These are phyloP conservation scores for Molorchus minor DNA, from an alignment of 2,888 invertebrate genomes.

Conservation along the genomic window DNA sequence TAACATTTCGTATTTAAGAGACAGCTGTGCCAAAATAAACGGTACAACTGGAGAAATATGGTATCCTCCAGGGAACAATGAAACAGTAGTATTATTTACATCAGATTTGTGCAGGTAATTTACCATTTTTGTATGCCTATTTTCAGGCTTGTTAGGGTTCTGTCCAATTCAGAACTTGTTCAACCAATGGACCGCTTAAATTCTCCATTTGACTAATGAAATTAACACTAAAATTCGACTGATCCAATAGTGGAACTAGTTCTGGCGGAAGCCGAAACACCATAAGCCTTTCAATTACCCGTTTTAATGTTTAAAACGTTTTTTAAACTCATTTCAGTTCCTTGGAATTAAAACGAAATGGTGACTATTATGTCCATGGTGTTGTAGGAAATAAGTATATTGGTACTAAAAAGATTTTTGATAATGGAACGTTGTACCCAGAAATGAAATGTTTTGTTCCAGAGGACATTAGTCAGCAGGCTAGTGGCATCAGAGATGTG, in stretches of 20 bases:
- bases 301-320: too few species aligned
- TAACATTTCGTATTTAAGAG: slow-evolving; percentile 62
- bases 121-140: too few species aligned
- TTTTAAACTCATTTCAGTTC: slow-evolving; percentile 57
- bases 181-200: too few species aligned
- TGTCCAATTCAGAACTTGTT: too few species aligned
- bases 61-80: slow-evolving; percentile 72
- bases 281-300: too few species aligned
- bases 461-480: slow-evolving; percentile 54
- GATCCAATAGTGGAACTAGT: too few species aligned
- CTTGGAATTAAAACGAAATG: slow-evolving; percentile 57
- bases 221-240: too few species aligned
- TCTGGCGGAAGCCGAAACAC: too few species aligned
- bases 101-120: slow-evolving; percentile 83
- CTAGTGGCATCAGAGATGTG: slow-evolving; percentile 75
- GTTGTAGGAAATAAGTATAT: slow-evolving; percentile 66
- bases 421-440: slow-evolving; percentile 72
- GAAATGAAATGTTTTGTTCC: slow-evolving; percentile 73
- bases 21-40: slow-evolving; percentile 73
- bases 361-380: slow-evolving; percentile 60
- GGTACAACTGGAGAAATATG: slow-evolving; percentile 85
- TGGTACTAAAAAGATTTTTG: slow-evolving; percentile 73
- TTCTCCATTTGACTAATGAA: too few species aligned
- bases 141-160: too few species aligned
- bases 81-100: slow-evolving; percentile 73